These are phyloP conservation scores for Oryzias sinensis DNA, from an alignment of 2,797 vertebrate genomes.

Conservation along the genomic window DNA sequence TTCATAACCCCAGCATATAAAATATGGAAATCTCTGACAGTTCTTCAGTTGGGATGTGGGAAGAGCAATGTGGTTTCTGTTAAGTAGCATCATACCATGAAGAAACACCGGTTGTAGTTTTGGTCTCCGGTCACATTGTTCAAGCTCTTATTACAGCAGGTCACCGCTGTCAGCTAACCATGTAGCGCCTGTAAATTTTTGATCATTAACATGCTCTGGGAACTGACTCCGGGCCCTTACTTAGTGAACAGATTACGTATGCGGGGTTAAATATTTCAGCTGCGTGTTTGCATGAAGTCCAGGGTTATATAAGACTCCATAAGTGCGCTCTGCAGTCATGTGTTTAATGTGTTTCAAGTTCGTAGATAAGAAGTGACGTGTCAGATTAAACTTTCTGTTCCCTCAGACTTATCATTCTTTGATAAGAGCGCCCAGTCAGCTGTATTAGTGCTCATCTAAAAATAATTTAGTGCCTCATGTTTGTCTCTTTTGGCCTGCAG, in stretches of 20 bases:
- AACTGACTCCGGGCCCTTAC: constrained; percentile 30
- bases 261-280: constrained; percentile 66
- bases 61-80: not conserved
- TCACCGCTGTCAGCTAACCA: constrained; percentile 6
- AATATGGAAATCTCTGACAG: not conserved
- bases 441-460: constrained; percentile 2
- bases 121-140: constrained; percentile 13
- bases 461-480: not conserved
- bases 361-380: constrained; percentile 12
- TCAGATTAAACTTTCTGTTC: constrained; percentile 1
- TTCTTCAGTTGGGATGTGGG: not conserved
- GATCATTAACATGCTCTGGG: constrained; percentile 33
- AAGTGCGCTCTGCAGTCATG: constrained; percentile 17
- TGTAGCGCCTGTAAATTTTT: constrained; percentile 51
- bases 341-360: constrained; percentile 4
- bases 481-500: not conserved
- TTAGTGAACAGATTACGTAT: constrained; percentile 28
- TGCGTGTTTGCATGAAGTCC: constrained; percentile 49
- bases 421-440: not conserved
- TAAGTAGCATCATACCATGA: constrained; percentile 2
- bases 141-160: constrained; percentile 12
- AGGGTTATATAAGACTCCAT: constrained; percentile 48
- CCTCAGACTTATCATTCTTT: not conserved
- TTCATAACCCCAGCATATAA: constrained; percentile 7
- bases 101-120: constrained; percentile 12